Conservation (phyloP, 2,113 vertebrate genomes). For the Macaca nemestrina region DNA sequence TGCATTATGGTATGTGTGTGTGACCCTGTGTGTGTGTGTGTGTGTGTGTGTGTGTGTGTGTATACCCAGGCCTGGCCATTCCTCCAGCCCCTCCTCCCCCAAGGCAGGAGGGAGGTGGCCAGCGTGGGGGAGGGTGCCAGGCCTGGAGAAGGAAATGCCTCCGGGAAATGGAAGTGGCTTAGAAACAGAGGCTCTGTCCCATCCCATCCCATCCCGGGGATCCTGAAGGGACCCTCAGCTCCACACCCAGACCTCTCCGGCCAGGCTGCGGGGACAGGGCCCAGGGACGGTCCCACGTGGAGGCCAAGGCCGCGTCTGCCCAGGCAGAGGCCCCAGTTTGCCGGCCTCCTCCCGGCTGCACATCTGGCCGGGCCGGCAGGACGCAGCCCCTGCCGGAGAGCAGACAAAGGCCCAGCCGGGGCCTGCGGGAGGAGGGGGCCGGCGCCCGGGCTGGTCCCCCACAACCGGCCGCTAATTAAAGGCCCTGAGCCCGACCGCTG, state of each 20-base stretch:
- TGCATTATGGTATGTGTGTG: too few relatives aligned
- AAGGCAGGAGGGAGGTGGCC: constrained; percentile 46
- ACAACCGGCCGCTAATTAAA: constrained; percentile 34
- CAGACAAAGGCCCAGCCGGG: constrained; percentile 62
- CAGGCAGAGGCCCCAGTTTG: neutral
- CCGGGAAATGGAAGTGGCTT: neutral
- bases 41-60: neutral
- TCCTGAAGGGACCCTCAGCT: neutral
- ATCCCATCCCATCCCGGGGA: neutral
- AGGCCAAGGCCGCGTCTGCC: neutral
- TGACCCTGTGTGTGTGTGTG: neutral
- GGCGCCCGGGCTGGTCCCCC: neutral
- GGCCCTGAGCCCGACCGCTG: neutral
- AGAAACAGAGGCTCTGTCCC: constrained; percentile 51
- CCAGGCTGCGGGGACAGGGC: neutral
- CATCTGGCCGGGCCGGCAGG: constrained; percentile 46
- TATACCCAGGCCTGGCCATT: neutral
- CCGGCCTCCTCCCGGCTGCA: neutral
- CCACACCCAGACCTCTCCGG: neutral
- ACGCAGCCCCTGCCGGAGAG: neutral
- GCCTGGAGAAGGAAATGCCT: constrained; percentile 56
- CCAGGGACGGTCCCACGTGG: neutral
- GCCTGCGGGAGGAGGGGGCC: neutral
- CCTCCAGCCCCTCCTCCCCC: neutral
- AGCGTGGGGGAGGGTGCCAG: neutral